Percentiles rank a stretch among this genome's conserved stretches.
Conservation (phyloP, 2,888 invertebrate genomes). For the Argyresthia albistria region DNA sequence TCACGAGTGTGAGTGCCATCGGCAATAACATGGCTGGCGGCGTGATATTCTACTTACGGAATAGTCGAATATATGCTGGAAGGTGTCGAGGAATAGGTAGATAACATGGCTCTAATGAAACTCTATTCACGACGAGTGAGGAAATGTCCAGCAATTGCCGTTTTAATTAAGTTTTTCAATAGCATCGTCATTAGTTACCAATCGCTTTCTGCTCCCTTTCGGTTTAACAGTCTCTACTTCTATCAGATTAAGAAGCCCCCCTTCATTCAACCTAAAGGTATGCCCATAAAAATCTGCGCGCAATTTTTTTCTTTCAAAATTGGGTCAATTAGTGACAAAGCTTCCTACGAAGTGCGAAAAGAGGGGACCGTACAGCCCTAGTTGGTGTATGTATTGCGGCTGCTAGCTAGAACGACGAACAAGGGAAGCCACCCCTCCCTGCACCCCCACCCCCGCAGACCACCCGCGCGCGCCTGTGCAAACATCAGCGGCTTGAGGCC, state of each 20-base stretch:
- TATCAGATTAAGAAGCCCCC: constrained; percentile 16
- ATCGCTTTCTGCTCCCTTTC: not conserved
- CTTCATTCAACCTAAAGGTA: not conserved
- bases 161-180: not conserved
- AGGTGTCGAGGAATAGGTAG: no score
- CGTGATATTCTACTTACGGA: no score
- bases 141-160: no score
- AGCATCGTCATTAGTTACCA: not conserved
- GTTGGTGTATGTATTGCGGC: constrained; percentile 35
- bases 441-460: constrained; percentile 24
- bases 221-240: not conserved
- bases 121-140: no score
- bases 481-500: constrained; percentile 9
- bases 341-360: constrained; percentile 31
- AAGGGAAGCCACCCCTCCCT: constrained; percentile 33
- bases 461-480: constrained; percentile 12
- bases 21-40: no score
- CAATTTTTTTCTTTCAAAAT: constrained; percentile 36
- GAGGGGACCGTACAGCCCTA: constrained; percentile 32
- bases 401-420: constrained; percentile 26
- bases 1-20: no score
- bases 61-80: no score
- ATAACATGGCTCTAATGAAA: no score
- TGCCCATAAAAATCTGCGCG: constrained; percentile 13
- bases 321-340: constrained; percentile 58